These are phyloP conservation scores for Cotesia vestalis DNA, from an alignment of 1,140 invertebrate genomes.

Conservation along the genomic window DNA sequence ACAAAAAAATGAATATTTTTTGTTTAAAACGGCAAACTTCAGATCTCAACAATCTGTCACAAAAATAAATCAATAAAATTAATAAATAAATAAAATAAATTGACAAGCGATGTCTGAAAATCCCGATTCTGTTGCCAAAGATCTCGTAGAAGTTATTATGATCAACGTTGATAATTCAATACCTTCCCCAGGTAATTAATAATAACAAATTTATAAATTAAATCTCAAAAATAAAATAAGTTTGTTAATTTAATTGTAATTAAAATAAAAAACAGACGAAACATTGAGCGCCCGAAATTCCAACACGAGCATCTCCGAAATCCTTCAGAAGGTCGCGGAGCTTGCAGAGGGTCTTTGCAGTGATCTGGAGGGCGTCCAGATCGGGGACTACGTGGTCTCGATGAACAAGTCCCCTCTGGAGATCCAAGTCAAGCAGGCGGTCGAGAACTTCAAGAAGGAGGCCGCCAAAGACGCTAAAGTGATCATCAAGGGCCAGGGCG, in stretches of 20 bases:
- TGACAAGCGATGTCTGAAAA: slow-evolving; percentile 28
- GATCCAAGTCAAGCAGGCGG: slow-evolving; percentile 44
- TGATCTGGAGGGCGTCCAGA: slow-evolving; percentile 45
- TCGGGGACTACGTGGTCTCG: slow-evolving; percentile 45
- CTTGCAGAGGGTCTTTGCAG: slow-evolving; percentile 23
- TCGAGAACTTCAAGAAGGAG: background rate
- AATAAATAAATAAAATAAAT: background rate
- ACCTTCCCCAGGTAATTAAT: background rate
- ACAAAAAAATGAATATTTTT: too few relatives aligned
- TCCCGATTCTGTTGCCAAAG: slow-evolving; percentile 44
- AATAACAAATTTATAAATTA: too few relatives aligned
- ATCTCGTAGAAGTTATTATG: slow-evolving; percentile 45
- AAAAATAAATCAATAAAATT: too few relatives aligned
- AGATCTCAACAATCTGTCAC: background rate
- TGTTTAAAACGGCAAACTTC: background rate
- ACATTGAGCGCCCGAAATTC: background rate
- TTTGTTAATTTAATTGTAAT: background rate
- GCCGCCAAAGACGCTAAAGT: background rate
- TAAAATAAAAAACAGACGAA: background rate
- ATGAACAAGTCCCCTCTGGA: slow-evolving; percentile 40
- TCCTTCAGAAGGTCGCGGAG: slow-evolving; percentile 18
- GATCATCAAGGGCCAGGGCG: slow-evolving; percentile 15
- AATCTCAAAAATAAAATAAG: too few relatives aligned
- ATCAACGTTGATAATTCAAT: background rate
- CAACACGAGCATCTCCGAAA: slow-evolving; percentile 13